Conservation (phyloP, 1,140 invertebrate genomes). For the Hetaerina americana region DNA sequence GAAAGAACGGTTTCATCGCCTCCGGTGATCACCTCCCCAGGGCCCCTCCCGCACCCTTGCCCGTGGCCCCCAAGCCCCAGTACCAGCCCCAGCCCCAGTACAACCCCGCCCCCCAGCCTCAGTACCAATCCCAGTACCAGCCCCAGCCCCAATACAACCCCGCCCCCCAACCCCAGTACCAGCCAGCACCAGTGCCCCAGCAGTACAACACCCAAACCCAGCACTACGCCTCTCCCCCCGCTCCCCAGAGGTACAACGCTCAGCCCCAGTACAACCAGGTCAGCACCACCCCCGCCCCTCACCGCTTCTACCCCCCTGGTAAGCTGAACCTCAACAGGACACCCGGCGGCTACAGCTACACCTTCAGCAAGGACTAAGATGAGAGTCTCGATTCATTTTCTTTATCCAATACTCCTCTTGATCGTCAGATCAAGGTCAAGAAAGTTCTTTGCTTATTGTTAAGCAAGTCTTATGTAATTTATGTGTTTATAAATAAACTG, state of each 20-base stretch:
- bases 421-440: not conserved
- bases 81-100: constrained; percentile 32
- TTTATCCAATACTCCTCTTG: no score
- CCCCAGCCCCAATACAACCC: constrained; percentile 36
- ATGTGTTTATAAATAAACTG: constrained; percentile 1
- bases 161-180: constrained; percentile 32
- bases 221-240: constrained; percentile 7
- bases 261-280: constrained; percentile 12
- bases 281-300: constrained; percentile 46
- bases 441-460: not conserved
- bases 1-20: constrained; percentile 62
- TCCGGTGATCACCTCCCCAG: constrained; percentile 64
- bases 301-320: constrained; percentile 64
- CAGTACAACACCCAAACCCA: not conserved
- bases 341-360: constrained; percentile 70
- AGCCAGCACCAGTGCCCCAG: constrained; percentile 40
- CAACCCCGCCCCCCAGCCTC: constrained; percentile 29
- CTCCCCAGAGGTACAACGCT: constrained; percentile 15
- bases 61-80: constrained; percentile 31
- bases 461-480: constrained; percentile 3
- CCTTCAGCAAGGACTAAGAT: constrained; percentile 47
- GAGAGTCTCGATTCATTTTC: not conserved
- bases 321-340: constrained; percentile 70
- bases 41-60: constrained; percentile 47
- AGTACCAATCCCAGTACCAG: constrained; percentile 29